Conservation (phyloP, 2,888 invertebrate species). For the Glyphotaelius pellucidus region DNA sequence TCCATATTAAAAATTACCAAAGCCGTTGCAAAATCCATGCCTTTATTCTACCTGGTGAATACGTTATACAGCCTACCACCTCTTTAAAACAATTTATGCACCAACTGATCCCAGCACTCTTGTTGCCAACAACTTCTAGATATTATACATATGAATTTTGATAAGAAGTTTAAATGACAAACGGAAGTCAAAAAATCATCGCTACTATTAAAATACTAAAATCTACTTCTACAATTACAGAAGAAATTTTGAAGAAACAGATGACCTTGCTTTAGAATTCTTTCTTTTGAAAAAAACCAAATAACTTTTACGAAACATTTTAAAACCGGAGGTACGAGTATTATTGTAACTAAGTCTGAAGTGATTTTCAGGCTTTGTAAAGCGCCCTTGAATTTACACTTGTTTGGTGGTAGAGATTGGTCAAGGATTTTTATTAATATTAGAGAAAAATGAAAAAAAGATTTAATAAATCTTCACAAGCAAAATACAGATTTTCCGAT, state of each 20-base stretch:
- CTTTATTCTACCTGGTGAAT: neutral
- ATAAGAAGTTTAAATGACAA: no score
- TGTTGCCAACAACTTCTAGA: no score
- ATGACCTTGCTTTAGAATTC: no score
- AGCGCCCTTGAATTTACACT: neutral
- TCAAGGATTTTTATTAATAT: neutral
- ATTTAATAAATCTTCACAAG: neutral
- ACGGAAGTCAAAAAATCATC: no score
- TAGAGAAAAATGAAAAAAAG: neutral
- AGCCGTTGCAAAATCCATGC: neutral
- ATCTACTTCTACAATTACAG: neutral
- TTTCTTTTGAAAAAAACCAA: no score
- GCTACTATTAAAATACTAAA: neutral
- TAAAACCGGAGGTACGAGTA: no score
- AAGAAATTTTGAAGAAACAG: no score
- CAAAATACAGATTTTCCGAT: neutral
- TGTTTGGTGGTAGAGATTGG: neutral
- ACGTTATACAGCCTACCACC: neutral
- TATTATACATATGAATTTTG: no score
- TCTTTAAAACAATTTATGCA: neutral
- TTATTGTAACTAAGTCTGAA: neutral
- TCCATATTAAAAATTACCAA: neutral
- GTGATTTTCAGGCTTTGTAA: neutral
- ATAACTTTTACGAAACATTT: no score
- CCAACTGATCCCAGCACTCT: neutral